A percentile compares a stretch with the other conserved stretches of the same genome.
Evolutionary conservation across 2,888 invertebrate genomes (phyloP).

Genomic region (Drosophila glabriapex): DNA sequence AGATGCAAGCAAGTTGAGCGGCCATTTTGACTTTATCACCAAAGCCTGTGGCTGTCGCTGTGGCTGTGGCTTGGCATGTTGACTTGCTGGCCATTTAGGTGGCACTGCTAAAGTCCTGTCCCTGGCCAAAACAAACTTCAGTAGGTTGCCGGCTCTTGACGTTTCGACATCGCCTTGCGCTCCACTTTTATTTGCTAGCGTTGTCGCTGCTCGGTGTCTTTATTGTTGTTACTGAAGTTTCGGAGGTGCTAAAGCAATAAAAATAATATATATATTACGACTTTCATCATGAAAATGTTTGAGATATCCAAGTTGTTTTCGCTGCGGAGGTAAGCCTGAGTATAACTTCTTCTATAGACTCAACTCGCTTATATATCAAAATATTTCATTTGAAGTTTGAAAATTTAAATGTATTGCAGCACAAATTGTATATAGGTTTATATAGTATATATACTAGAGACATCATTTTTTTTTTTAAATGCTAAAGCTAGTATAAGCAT

Average conservation of each 20-base stretch:
- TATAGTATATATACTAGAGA: background rate
- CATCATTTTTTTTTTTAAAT: background rate
- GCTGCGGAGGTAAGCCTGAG: slow-evolving; percentile 78
- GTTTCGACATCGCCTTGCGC: slow-evolving; percentile 61
- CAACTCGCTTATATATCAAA: background rate
- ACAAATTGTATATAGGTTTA: background rate
- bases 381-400: background rate
- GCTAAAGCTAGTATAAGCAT: background rate
- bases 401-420: background rate
- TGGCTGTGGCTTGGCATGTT: slow-evolving; percentile 23
- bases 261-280: slow-evolving; percentile 14
- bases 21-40: slow-evolving; percentile 35
- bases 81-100: slow-evolving; percentile 40
- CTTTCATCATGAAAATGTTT: slow-evolving; percentile 79
- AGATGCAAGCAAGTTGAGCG: slow-evolving; percentile 52
- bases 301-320: slow-evolving; percentile 83
- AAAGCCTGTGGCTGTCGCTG: slow-evolving; percentile 5
- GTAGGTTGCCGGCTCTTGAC: slow-evolving; percentile 69
- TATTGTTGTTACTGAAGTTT: slow-evolving; percentile 15
- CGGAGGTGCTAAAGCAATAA: slow-evolving; percentile 34
- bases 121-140: slow-evolving; percentile 54
- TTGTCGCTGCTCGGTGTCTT: slow-evolving; percentile 20
- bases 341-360: background rate
- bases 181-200: slow-evolving; percentile 18
- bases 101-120: slow-evolving; percentile 19